Base-by-base conservation (phyloP, 2,113 vertebrate genomes). In the Vicugna pacos region DNA sequence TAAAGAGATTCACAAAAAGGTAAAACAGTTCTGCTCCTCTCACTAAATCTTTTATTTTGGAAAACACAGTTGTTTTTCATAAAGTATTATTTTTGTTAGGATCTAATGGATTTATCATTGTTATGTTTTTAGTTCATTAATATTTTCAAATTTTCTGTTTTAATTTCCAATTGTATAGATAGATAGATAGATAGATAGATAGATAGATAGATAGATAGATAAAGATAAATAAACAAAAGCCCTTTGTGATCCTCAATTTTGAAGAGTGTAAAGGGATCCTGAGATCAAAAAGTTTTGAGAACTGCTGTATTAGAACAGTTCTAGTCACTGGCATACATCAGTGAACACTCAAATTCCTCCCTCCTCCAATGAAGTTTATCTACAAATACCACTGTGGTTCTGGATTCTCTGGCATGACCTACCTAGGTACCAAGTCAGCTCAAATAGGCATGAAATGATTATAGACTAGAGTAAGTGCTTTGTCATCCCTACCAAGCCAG, bases 1-100 rank as follows among this genome's bases (percentile, higher is more conserved):
- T 75, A 69, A 93, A 69, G 60, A 92, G 48, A 19, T 86, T 94
- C 87, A 52, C 19, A 81, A 72, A 94, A 83, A 76, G 60, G 48
- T 75, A 60, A 90, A 79, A 30, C 32, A 88, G 15, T 64, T 93
- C n/a, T n/a, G 16, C 11, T 26, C 6, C 32, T 56, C 46, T 89
- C 60, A 52, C 24, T 85, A 26, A 89, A 35, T 46, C 84, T 91
- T 89, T 80, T 76, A 19, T 89, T 94, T 65, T 46, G 15, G 48
- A 89, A 85, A 81, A 92, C n/a, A 72, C 16, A 30, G 15, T 38
- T 85, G 19, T 76, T 87, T 91, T 85, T 76, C 30, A 73, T 52
- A 73, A 77, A 86, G 58, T 67, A 4, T 72, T 20, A 0, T 52
- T 70, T 93, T 84, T 79, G 14, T 90, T 87, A 81, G 38, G 12